These are phyloP conservation scores for Bursaphelenchus okinawaensis DNA, from an alignment of 2,888 invertebrate species.

Conservation along the genomic window DNA sequence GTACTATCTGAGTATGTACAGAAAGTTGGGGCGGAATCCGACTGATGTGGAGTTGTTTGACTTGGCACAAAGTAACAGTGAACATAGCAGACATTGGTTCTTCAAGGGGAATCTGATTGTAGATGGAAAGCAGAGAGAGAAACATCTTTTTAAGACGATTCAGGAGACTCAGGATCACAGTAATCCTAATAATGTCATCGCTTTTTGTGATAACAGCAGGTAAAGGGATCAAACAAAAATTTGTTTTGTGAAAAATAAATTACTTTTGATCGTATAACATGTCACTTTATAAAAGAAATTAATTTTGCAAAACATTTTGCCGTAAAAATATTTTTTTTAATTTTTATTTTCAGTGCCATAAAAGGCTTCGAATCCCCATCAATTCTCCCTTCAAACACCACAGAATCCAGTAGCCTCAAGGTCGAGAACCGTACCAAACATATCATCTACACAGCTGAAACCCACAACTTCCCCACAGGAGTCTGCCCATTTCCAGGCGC, in stretches of 20 bases:
- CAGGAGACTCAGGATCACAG: conserved; percentile 78
- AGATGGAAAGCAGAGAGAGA: conserved; percentile 68
- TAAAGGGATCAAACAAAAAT: conserved; percentile 52
- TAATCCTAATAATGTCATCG: conserved; percentile 88
- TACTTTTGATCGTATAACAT: not conserved
- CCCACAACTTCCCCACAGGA: conserved; percentile 93
- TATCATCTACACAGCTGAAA: conserved; percentile 94
- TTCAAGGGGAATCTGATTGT: conserved; percentile 77
- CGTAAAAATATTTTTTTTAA: too few species aligned
- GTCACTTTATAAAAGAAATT: not conserved
- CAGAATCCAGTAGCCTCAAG: conserved; percentile 65
- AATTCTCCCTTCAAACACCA: conserved; percentile 69
- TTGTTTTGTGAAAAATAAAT: conserved; percentile 6
- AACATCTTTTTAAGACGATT: conserved; percentile 85
- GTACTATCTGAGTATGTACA: conserved; percentile 44
- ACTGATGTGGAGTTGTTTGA: conserved; percentile 96
- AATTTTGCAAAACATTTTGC: not conserved
- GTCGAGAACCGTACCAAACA: conserved; percentile 68
- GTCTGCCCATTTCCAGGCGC: conserved; percentile 97
- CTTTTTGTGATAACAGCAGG: conserved; percentile 94
- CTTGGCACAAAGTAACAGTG: conserved; percentile 77
- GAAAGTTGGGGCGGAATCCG: conserved; percentile 66
- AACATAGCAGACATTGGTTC: conserved; percentile 98
- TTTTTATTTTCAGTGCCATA: conserved; percentile 39
- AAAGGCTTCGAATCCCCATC: conserved; percentile 71